Evolutionary conservation across 1,140 invertebrate species (phyloP), one percentile per base, ranked within the genome.

Genomic region (Penaeus vannamei): DNA sequence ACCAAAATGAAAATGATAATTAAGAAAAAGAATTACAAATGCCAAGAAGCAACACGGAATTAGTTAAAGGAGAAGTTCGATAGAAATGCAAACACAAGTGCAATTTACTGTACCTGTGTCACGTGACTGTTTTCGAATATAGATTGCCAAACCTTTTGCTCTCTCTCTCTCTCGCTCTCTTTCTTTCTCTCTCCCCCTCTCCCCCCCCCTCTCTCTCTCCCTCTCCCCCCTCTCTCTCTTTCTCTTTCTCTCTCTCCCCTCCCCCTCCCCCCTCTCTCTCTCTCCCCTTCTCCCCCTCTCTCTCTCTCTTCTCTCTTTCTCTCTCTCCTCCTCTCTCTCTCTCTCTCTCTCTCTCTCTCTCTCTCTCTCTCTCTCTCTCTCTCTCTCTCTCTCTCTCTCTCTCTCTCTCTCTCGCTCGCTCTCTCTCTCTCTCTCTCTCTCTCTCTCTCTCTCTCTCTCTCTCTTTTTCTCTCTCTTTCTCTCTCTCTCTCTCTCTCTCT

Each of bases 401-500:
- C 22, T 53, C 0, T 20, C 46, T n/a, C 26, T 22, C 46, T n/a
- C 14, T 22, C 22, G 7, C 10, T 53, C 23, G 2, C 26, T 4
- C 46, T 53, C 72, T 42, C 32, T 23, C 29, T 32, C 32, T 20
- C 60, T 61, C 59, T 12, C 61, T 59, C 26, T 0, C 46, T 42
- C 26, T 36, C 10, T 59, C 29, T 61, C 46, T 61, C 46, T 32
- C 22, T 60, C 64, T 69, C 32, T 85, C 84, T 69, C 84, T 69
- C 32, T 36, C 36, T 36, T 64, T 69, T 46, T 69, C 29, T 36
- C 26, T 42, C 32, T 32, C 62, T 69, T 32, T 69, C 64, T 69
- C 29, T 46, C n/a, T 36, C 84, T 69, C 64, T 69, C 84, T 69
- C 26, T 36, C 60, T n/a, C 22, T 85, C 32, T 69, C 32, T n/a